These are phyloP conservation scores for Puma concolor DNA, from an alignment of 2,113 vertebrate species.

Conservation along the genomic window DNA sequence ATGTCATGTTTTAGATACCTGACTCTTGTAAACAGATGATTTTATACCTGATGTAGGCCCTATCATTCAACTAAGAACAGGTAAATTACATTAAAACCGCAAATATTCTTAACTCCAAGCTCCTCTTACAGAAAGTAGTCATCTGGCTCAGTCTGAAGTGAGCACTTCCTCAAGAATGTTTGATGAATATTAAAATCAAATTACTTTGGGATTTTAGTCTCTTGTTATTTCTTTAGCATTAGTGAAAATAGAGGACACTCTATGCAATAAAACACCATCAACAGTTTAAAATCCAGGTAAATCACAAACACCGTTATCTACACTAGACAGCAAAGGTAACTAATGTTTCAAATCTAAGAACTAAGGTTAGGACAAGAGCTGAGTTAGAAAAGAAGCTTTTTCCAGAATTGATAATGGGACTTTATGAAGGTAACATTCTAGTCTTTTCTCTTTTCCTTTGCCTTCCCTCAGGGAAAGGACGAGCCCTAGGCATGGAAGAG, in stretches of 20 bases:
- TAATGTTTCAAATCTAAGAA: neutral
- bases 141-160: neutral
- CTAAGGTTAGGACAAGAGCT: neutral
- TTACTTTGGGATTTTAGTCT: neutral
- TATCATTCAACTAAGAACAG: neutral
- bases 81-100: neutral
- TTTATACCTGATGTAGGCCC: neutral
- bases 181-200: neutral
- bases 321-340: neutral
- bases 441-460: neutral
- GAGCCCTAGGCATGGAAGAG: too few species aligned
- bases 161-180: neutral
- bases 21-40: constrained; percentile 31
- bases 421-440: neutral
- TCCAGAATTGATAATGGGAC: neutral
- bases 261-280: neutral
- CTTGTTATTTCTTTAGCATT: neutral
- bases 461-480: neutral
- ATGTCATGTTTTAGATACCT: constrained; percentile 38
- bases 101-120: neutral
- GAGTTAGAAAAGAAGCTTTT: neutral
- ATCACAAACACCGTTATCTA: neutral
- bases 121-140: neutral
- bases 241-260: neutral
- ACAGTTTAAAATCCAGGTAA: neutral